phyloP scores from a whole-genome alignment of 2,888 invertebrate genomes.

The Cantharis nigra region DNA sequence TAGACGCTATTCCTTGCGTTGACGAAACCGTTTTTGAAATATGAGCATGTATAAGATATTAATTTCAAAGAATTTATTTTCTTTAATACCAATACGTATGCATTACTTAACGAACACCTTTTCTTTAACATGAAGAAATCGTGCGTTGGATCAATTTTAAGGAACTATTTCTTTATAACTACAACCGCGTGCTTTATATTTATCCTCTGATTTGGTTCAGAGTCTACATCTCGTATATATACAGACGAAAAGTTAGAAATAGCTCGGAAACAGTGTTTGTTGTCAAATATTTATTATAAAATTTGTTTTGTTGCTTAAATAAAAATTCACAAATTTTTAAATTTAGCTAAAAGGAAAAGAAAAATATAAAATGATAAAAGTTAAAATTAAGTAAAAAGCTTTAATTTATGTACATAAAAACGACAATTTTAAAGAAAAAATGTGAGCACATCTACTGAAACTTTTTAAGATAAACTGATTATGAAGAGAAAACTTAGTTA shows the following conservation, averaged over 20 bases:
- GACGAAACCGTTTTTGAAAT: too few species aligned
- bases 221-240: too few species aligned
- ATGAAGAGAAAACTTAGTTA: slow-evolving; percentile 47
- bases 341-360: not conserved
- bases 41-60: too few species aligned
- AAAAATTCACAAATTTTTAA: not conserved
- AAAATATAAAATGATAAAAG: not conserved
- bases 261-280: not conserved
- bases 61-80: too few species aligned
- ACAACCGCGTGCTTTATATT: too few species aligned
- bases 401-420: slow-evolving; percentile 23
- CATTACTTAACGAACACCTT: too few species aligned
- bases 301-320: not conserved
- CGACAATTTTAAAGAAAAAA: slow-evolving; percentile 19
- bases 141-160: too few species aligned
- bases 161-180: too few species aligned
- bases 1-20: too few species aligned
- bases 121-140: too few species aligned
- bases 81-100: too few species aligned
- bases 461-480: slow-evolving; percentile 46
- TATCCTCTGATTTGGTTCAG: too few species aligned
- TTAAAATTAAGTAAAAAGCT: not conserved
- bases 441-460: slow-evolving; percentile 34
- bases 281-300: not conserved
- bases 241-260: not conserved